These are phyloP conservation scores for Pseudochirops cupreus DNA, from an alignment of 2,797 vertebrate species.

Conservation along the genomic window DNA sequence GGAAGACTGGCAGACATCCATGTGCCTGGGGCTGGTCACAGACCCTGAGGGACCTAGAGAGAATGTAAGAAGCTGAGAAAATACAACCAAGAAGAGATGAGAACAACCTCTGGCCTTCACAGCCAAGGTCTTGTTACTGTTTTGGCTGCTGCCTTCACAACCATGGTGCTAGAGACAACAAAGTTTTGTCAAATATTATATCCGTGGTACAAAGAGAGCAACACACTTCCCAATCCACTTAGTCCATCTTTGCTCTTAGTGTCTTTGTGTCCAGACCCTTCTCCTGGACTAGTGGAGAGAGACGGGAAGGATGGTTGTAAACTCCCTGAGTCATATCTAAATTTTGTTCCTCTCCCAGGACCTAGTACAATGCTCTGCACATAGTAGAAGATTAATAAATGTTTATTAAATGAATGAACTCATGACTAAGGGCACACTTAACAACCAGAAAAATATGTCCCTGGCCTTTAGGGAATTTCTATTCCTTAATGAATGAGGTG, in stretches of 20 bases:
- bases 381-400: background rate
- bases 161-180: background rate
- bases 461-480: background rate
- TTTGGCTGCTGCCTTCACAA: background rate
- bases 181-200: background rate
- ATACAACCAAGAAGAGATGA: background rate
- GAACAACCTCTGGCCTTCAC: background rate
- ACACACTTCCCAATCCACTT: no score
- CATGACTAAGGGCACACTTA: background rate
- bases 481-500: background rate
- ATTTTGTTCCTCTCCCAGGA: background rate
- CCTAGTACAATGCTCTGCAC: background rate
- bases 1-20: background rate
- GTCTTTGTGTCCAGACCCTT: background rate
- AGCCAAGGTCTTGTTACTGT: background rate
- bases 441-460: background rate
- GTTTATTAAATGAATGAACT: background rate
- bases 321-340: background rate
- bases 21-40: background rate
- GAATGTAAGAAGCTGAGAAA: slow-evolving; percentile 5
- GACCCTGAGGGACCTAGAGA: background rate
- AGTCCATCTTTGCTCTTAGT: background rate
- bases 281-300: background rate
- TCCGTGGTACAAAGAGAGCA: slow-evolving; percentile 11
- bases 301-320: background rate